Base-by-base conservation (phyloP, 2,113 vertebrate species). In the Cathartes aura region DNA sequence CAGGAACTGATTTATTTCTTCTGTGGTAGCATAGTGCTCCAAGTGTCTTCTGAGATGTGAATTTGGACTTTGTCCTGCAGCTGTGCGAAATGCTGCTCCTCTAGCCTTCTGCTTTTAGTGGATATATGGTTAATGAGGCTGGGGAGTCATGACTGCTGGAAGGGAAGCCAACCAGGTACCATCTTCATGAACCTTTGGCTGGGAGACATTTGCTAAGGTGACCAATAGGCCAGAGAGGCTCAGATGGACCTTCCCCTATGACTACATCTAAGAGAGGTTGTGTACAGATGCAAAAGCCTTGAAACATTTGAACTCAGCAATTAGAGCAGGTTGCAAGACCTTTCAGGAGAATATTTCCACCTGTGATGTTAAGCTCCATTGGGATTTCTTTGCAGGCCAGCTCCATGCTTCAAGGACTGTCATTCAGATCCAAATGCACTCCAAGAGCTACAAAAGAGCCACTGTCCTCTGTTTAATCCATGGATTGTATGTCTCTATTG, bases 361-460 rank as follows among this genome's bases (percentile, higher is more conserved):
- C 96, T 96, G 94, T 95, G 95, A 96, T 96, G 87, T 93, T 96
- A 96, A 96, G 91, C 38, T 93, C 87, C 42, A 0, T 9, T 93
- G 95, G 82, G 97, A 93, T 90, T 94, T 90, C 71, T 36, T 50
- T 78, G 82, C 87, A 91, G 82, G 27, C 64, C 0, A 0, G 26
- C 62, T 93, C 62, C 67, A 26, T 52, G 84, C 63, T 94, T 91
- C 63, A 83, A 75, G 67, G 85, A 63, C 82, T 96, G 91, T 91
- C 84, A 84, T 82, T 97, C 93, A 96, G 81, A 79, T 93, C 89
- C 93, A 93, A 74, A 90, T 43, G 42, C 45, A 30, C 66, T 85
- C 66, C 58, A 32, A 58, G 89, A 82, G 50, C 74, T 94, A 97
- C 91, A 97, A 97, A 97, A 95, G 95, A 96, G 82, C 94, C 87